Conservation (phyloP, 2,888 invertebrate species). For the Hypomecis atomaria region DNA sequence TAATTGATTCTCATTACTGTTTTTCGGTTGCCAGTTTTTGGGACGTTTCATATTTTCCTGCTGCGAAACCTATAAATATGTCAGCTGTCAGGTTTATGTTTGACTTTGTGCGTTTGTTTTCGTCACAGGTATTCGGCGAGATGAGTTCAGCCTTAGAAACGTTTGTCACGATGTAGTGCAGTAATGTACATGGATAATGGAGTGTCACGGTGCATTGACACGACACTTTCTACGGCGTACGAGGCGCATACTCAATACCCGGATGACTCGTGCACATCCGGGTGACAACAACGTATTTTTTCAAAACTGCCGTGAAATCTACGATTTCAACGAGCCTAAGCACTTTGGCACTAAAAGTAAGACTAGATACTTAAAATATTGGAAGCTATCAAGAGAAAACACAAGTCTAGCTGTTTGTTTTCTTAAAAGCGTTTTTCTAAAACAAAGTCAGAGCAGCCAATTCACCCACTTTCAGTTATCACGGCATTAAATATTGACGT, state of each 20-base stretch:
- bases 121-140: background rate
- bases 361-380: too few relatives aligned
- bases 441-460: background rate
- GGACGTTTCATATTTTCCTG: constrained; percentile 24
- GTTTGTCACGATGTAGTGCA: background rate
- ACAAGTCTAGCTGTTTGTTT: background rate
- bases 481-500: constrained; percentile 9
- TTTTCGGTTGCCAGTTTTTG: constrained; percentile 32
- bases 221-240: constrained; percentile 63
- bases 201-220: constrained; percentile 35
- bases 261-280: constrained; percentile 43
- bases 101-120: background rate
- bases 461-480: constrained; percentile 19
- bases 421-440: background rate
- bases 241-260: constrained; percentile 59
- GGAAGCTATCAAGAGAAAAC: too few relatives aligned
- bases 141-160: background rate
- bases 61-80: constrained; percentile 15
- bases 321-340: too few relatives aligned
- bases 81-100: constrained; percentile 10
- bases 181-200: background rate
- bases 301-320: background rate
- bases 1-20: constrained; percentile 43
- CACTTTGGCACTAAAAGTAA: too few relatives aligned
- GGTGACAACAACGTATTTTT: constrained; percentile 38